These are phyloP conservation scores for Phrynosoma blainvillii DNA, from an alignment of 2,113 vertebrate genomes.

Conservation along the genomic window DNA sequence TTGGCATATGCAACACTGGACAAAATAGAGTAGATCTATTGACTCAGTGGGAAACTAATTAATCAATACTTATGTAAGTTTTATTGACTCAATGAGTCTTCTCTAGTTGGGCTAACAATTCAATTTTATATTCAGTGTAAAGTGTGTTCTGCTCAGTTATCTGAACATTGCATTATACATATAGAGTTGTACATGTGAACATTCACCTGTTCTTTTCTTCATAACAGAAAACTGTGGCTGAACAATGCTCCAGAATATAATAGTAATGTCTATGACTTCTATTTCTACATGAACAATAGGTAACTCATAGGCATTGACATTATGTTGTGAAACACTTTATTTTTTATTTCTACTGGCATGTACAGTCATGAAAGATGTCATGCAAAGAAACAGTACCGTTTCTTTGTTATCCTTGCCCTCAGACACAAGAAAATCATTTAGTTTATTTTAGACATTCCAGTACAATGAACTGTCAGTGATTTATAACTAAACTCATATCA, in stretches of 20 bases:
- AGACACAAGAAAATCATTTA: not conserved
- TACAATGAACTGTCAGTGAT: not conserved
- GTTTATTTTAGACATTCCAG: not conserved
- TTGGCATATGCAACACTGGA: too few species aligned
- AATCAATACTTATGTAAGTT: too few species aligned
- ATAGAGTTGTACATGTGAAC: too few species aligned
- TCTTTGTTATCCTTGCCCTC: not conserved
- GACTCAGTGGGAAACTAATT: too few species aligned
- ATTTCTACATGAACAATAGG: not conserved
- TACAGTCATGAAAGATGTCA: slow-evolving; percentile 4
- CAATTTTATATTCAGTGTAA: too few species aligned
- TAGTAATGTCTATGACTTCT: too few species aligned
- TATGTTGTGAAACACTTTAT: not conserved
- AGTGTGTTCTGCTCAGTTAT: too few species aligned
- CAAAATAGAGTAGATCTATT: too few species aligned
- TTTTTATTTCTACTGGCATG: slow-evolving; percentile 9
- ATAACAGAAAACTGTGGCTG: not conserved
- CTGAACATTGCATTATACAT: too few species aligned
- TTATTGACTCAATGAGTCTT: too few species aligned
- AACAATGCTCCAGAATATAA: not conserved
- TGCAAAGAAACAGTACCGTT: rapidly evolving
- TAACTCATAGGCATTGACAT: not conserved
- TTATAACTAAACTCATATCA: not conserved
- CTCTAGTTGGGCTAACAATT: too few species aligned
- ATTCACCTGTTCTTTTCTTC: not conserved